Evolutionary conservation across 2,888 invertebrate species (phyloP).

Genomic region (Protodeltote pygarga): DNA sequence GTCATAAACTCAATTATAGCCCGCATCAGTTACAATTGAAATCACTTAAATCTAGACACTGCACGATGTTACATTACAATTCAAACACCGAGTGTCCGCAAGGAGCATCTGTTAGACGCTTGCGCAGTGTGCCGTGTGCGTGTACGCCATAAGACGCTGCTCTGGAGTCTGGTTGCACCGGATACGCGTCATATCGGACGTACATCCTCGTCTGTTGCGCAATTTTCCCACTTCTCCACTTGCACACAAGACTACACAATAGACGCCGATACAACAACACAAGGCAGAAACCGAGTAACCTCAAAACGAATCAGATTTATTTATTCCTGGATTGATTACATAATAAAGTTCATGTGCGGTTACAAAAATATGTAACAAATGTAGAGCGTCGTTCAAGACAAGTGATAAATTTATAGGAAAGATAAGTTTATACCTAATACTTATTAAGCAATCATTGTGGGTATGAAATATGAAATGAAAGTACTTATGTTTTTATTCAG

Average conservation of each 20-base stretch:
- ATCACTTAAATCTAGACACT: constrained; percentile 47
- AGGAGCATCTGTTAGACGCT: constrained; percentile 36
- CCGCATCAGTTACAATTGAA: constrained; percentile 48
- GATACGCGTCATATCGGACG: constrained; percentile 80
- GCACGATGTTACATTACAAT: too few species aligned
- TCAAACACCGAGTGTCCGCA: constrained; percentile 39
- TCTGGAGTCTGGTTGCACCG: constrained; percentile 57
- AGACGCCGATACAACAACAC: constrained; percentile 55
- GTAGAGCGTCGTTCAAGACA: constrained; percentile 6
- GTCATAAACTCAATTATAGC: constrained; percentile 38
- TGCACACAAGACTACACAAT: constrained; percentile 54
- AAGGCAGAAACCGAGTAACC: constrained; percentile 56
- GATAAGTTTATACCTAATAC: too few species aligned
- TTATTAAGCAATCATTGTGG: too few species aligned
- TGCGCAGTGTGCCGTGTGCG: constrained; percentile 21
- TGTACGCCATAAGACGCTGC: constrained; percentile 36
- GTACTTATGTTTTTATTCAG: too few species aligned
- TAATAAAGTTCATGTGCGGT: constrained; percentile 60
- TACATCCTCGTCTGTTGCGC: constrained; percentile 77
- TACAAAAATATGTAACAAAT: constrained; percentile 34
- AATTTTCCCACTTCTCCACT: constrained; percentile 74
- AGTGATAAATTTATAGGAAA: too few species aligned
- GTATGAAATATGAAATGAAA: too few species aligned
- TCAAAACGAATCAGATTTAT: constrained; percentile 67
- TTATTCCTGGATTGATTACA: constrained; percentile 69